Evolutionary conservation across 2,113 vertebrate species (phyloP), one percentile per base, ranked within the genome.

Genomic region (Seriola aureovittata): DNA sequence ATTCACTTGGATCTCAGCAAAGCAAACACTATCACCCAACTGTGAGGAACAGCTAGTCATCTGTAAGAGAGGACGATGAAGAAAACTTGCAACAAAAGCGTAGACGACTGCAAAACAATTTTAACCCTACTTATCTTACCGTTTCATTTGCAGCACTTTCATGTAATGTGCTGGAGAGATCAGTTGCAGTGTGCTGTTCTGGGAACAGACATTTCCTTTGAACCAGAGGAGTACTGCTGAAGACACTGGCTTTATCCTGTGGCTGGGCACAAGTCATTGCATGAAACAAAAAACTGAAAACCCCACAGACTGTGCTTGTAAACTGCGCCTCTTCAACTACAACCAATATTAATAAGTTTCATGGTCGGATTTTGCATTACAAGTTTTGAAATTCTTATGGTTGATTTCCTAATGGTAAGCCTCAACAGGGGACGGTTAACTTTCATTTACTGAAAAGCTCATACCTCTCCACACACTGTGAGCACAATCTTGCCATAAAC

Each of bases 401-500:
- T 42, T 64, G 48, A 34, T 64, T 57, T 25, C 11, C 5, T 50
- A 9, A 21, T 14, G 14, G 17, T 25, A 1, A 42, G 42, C 32
- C 19, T 57, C 1, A 25, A 23, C 46, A 40, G 7, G 25, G 10
- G 9, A 17, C 52, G 44, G 67, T 6, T 11, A 21, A 25, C 11
- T 2, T 59, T 32, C 3, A 38, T 29, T 8, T 16, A 50, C 60
- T 8, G 19, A 59, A 25, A 29, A 1, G 14, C 4, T 54, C 78
- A 1, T 85, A 97, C 96, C 95, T 96, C 91, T 72, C 92, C 95
- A 71, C 89, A 92, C 62, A 97, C 91, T 64, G 92, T 95, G 70
- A 98, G 92, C 32, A 96, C 72, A 78, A 98, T 94, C 87, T 96
- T 97, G 57, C 94, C 95, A 78, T 93, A 93, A 29, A 94, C 93